Base-by-base conservation (phyloP, 2,797 vertebrate species). In the Pyrocephalus nanus region DNA sequence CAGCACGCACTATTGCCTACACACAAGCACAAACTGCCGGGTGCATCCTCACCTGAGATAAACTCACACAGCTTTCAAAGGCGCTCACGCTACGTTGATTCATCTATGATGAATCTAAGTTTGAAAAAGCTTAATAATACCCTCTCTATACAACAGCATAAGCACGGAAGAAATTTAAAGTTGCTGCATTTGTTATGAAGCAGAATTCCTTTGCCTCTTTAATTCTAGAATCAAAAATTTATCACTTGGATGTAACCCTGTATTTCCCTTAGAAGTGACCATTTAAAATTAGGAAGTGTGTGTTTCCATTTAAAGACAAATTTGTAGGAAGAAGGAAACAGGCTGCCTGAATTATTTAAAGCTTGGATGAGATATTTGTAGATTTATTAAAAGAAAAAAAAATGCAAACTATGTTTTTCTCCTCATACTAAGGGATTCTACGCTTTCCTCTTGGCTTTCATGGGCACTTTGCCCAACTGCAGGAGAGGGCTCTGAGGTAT, bases 11-110 rank as follows among this genome's bases (percentile, higher is more conserved):
- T 57, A 2, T 2, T 86, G 69, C 62, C 88, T 61, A 47, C 73
- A 40, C 58, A 50, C 47, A 40, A 70, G 55, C 64, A 73, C 48
- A 67, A 62, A 38, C 48, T 66, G 40, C 43, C 11, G 15, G 55
- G 16, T 83, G 19, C 53, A 36, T 67, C 85, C 51, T 91, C 54
- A 95, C 69, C 89, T 92, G 79, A 54, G 86, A 14, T 75, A 78
- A 95, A 72, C 42, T 61, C 54, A 27, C 47, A 50, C 18, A 3
- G 4, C 25, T 71, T 42, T 26, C 53, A 77, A n/a, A 93, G 65
- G 29, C 1, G 0, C 69, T 36, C 19, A 7, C 3, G 1, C 32
- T 69, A 18, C 0, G 1, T 50, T 53, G 82, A 40, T 43, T 27
- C 36, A 58, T 67, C 47, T 36, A 8, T 18, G 30, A 26, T 8